Evolutionary conservation across 2,113 vertebrate genomes (phyloP).

Genomic region (Bubalus kerabau): DNA sequence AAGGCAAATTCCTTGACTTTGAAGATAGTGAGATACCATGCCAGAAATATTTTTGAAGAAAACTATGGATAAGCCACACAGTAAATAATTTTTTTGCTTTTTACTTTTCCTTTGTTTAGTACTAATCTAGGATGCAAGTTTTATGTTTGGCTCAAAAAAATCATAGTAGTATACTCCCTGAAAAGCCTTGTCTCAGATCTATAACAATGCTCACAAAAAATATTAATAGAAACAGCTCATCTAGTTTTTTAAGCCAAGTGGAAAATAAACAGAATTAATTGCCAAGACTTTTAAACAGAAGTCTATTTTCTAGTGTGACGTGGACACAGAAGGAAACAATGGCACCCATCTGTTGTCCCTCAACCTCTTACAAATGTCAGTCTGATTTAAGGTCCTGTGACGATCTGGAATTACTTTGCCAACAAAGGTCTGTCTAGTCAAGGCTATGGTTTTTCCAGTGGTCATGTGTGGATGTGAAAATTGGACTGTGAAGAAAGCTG

Average conservation of each 20-base stretch:
- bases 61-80: not conserved
- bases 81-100: not conserved
- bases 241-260: not conserved
- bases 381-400: not conserved
- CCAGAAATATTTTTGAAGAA: not conserved
- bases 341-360: not conserved
- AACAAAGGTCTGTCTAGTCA: too few relatives aligned
- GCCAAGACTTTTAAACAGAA: not conserved
- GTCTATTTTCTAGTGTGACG: not conserved
- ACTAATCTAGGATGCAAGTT: not conserved
- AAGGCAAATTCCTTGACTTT: not conserved
- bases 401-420: not conserved
- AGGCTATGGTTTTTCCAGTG: too few relatives aligned
- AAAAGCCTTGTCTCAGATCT: not conserved
- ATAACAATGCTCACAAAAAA: not conserved
- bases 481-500: too few relatives aligned
- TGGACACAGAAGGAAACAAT: not conserved
- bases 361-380: not conserved
- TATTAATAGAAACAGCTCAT: not conserved
- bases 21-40: not conserved
- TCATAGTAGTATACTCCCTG: not conserved
- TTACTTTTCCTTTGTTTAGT: not conserved
- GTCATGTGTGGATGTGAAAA: too few relatives aligned
- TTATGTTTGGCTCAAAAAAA: not conserved
- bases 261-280: not conserved